Percentiles rank a stretch among this genome's conserved stretches.
phyloP scores from a whole-genome alignment of 2,888 invertebrate species.

The Gymnocheta viridis region DNA sequence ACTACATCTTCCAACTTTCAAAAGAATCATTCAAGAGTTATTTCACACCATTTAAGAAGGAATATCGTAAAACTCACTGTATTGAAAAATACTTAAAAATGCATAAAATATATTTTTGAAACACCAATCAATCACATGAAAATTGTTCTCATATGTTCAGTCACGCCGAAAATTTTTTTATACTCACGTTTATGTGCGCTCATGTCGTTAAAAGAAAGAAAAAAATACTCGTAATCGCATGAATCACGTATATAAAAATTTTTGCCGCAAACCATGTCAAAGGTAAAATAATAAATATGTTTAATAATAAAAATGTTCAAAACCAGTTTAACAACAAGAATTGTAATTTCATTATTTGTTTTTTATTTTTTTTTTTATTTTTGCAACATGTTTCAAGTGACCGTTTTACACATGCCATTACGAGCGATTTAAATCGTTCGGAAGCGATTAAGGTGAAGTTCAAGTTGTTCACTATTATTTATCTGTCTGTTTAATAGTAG shows the following conservation, averaged over 20 bases:
- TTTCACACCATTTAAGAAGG: too few species aligned
- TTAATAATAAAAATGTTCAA: background rate
- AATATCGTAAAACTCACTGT: too few species aligned
- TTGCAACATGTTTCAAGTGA: background rate
- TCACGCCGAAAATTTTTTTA: too few species aligned
- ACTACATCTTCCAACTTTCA: too few species aligned
- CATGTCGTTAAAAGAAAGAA: too few species aligned
- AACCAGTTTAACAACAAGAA: background rate
- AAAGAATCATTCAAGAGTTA: too few species aligned
- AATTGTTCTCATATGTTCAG: too few species aligned
- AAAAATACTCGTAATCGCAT: background rate
- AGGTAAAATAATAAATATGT: background rate
- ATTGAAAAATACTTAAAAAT: too few species aligned
- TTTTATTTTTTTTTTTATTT: background rate
- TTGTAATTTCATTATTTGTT: background rate
- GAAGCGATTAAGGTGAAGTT: constrained; percentile 35
- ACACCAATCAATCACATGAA: too few species aligned
- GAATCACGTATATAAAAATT: too few species aligned
- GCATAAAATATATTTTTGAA: too few species aligned
- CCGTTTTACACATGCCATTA: background rate
- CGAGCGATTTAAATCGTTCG: background rate
- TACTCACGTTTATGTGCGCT: too few species aligned
- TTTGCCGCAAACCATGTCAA: background rate
- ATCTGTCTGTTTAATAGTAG: background rate
- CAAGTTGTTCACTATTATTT: background rate